Percentiles rank a stretch among this genome's conserved stretches.
Evolutionary conservation across 2,888 invertebrate species (phyloP).

Genomic region (Eucera pruinosa): DNA sequence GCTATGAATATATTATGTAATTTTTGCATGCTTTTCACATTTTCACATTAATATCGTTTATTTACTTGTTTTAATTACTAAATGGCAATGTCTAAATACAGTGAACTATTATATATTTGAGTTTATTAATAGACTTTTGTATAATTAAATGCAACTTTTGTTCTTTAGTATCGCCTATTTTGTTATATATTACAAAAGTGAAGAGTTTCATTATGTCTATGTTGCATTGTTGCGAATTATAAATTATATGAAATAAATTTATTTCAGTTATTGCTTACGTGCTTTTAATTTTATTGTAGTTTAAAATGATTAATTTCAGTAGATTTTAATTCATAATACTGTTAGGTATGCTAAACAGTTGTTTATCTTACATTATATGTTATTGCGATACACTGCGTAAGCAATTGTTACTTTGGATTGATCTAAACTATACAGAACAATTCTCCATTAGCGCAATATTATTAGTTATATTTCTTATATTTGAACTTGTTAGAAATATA

Average conservation of each 20-base stretch:
- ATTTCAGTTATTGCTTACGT: too few species aligned
- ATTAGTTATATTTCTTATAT: too few species aligned
- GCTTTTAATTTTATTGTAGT: not conserved
- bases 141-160: not conserved
- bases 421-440: too few species aligned
- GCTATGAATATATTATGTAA: constrained; percentile 70
- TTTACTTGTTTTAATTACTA: not conserved
- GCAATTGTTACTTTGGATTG: not conserved
- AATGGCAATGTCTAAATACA: not conserved
- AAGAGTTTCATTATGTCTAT: too few species aligned
- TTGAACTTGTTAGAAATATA: too few species aligned
- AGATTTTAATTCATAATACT: too few species aligned
- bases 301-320: not conserved
- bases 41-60: not conserved
- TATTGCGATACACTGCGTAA: not conserved
- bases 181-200: not conserved
- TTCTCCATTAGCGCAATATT: too few species aligned
- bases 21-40: not conserved
- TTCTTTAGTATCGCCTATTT: not conserved
- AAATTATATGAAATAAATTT: too few species aligned
- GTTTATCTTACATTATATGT: too few species aligned
- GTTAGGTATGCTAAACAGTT: too few species aligned
- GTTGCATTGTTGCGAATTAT: too few species aligned
- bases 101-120: constrained; percentile 1
- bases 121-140: not conserved